Base-by-base conservation (phyloP, 1,140 invertebrate genomes). In the Lasaia peninsularis region DNA sequence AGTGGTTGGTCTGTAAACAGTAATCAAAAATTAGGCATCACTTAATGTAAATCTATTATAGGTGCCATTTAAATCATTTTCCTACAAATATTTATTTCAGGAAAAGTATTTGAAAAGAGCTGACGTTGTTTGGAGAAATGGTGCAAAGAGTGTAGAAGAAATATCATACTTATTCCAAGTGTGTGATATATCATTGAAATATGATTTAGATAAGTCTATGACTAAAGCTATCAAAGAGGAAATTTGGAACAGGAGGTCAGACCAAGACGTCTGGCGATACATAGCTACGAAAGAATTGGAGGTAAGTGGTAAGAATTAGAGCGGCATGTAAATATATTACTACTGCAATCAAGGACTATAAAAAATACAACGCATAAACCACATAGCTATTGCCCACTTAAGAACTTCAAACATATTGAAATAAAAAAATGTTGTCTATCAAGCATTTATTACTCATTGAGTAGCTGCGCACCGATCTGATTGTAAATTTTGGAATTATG, bases 81-180 rank as follows among this genome's bases (percentile, higher is more conserved):
- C 9, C 4, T 48, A 8, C 11, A 54, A 55, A 57, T 54, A 62
- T 52, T 52, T 16, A 18, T 77, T 79, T 35, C 60, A 87, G 84
- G 79, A 76, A 56, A 84, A 81, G 62, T 75, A 66, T 58, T 28
- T 80, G 9, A 84, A 81, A 74, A 78, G 75, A 52, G 79, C 78
- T 21, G 74, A 78, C 64, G 63, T 87, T 44, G 67, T 87, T 52
- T 87, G 82, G 82, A 80, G 60, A 56, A 87, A 83, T 73, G 78
- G 79, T 12, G 57, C 71, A 14, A 84, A 81, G 40, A 81, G 75
- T 57, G 63, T 86, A 32, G 10, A 51, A 9, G 74, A 75, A 56
- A 50, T 76, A 0, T 56, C 55, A 37, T 80, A 73, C 50, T 63
- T 88, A 9, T 85, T 85, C 18, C 77, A 75, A 55, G 31, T 86